Evolutionary conservation across 2,113 vertebrate species (phyloP), one percentile per base, ranked within the genome.

Genomic region (Indri indri): DNA sequence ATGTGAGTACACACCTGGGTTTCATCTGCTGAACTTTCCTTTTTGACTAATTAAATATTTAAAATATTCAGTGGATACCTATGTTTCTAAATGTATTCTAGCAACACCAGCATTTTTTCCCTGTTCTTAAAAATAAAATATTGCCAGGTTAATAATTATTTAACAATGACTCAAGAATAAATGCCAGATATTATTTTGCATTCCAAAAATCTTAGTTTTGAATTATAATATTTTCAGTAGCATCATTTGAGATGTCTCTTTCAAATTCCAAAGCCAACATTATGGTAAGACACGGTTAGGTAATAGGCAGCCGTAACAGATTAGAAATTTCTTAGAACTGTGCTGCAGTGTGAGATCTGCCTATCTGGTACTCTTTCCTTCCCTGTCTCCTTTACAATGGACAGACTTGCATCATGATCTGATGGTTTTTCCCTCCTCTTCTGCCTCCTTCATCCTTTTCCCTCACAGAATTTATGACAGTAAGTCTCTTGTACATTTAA

Each of bases 21-120:
- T n/a, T 52, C 0, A 0, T 13, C 34, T 68, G 47, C 25, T 42
- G 16, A 74, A 63, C 16, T 37, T 22, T 0, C 3, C 1, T 30
- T 77, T 91, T 71, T 63, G 18, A 37, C 16, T 70, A 71, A 76
- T 57, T 59, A 90, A 61, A 50, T 13, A 50, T 94, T 65, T 37
- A 57, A 96, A 86, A 79, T 57, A 85, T 47, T 79, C 5, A 45
- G 40, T 85, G 18, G 40, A 88, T 59, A 70, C 8, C 54, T 63
- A 42, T 25, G 90, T 81, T 93, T 50, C 5, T 91, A 77, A 80
- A 65, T 25, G 0, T 32, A 40, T 73, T 88, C 8, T 91, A 88
- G 9, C 13, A 84, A 70, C 6, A 17, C 30, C 68, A 87, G 25
- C 45, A 27, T 34, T 76, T 2, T 32, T 68, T 63, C n/a, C 25